Evolutionary conservation across 2,888 invertebrate species (phyloP).

Genomic region (Xestia ashworthii): DNA sequence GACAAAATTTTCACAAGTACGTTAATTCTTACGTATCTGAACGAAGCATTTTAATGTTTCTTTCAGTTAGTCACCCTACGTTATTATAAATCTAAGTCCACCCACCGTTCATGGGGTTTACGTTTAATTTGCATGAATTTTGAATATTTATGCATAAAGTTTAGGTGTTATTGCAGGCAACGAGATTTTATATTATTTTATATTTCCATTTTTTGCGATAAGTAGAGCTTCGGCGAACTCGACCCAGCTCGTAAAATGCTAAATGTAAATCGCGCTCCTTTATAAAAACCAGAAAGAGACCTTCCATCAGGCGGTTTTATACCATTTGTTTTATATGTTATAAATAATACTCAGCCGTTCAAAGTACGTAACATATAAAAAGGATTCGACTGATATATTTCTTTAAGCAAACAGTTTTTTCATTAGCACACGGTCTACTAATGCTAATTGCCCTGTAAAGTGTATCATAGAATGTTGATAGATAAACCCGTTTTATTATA

Average conservation of each 20-base stretch:
- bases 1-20: background rate
- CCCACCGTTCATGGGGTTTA: constrained; percentile 24
- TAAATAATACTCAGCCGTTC: constrained; percentile 9
- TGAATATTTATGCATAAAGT: constrained; percentile 43
- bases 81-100: constrained; percentile 48
- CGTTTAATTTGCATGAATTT: constrained; percentile 60
- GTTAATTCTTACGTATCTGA: background rate
- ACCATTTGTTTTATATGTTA: constrained; percentile 32
- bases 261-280: constrained; percentile 60
- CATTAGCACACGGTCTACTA: background rate
- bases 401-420: background rate
- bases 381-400: background rate
- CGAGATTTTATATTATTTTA: constrained; percentile 43
- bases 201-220: constrained; percentile 44
- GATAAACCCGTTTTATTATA: background rate
- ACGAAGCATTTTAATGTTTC: background rate
- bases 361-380: background rate
- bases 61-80: constrained; percentile 35
- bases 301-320: constrained; percentile 32
- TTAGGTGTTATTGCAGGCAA: constrained; percentile 46
- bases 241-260: constrained; percentile 58
- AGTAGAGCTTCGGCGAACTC: constrained; percentile 36
- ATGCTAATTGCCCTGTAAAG: background rate
- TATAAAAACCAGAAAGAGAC: constrained; percentile 51
- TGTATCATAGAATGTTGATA: background rate